Percentiles rank a stretch among this genome's conserved stretches.
phyloP scores from a whole-genome alignment of 2,888 invertebrate species.

The Melanostoma scalare region DNA sequence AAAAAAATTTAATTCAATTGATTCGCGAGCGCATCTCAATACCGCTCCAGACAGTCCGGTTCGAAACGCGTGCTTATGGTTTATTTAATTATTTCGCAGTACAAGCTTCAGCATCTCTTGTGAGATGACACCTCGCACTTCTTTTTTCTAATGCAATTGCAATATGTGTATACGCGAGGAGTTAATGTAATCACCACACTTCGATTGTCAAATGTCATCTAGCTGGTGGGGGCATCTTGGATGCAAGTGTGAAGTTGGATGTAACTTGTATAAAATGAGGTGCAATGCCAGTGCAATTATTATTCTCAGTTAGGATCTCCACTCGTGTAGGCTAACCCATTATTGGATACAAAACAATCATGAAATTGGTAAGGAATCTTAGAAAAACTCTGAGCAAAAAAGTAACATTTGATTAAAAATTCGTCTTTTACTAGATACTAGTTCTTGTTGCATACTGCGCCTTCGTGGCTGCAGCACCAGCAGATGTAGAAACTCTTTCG shows the following conservation, averaged over 20 bases:
- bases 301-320: constrained; percentile 51
- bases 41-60: not conserved
- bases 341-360: constrained; percentile 76
- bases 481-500: constrained; percentile 83
- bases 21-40: not conserved
- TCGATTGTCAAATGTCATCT: not conserved
- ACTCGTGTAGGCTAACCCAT: constrained; percentile 30
- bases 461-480: constrained; percentile 78
- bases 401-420: not conserved
- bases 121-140: too few species aligned
- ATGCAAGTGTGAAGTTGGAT: not conserved
- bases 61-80: not conserved
- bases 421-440: constrained; percentile 77
- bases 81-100: not conserved
- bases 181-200: constrained; percentile 1
- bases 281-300: constrained; percentile 42
- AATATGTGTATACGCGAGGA: not conserved
- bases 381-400: too few species aligned
- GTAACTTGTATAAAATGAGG: constrained; percentile 63
- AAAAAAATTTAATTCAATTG: constrained; percentile 13
- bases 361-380: constrained; percentile 79
- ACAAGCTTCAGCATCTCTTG: not conserved
- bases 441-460: constrained; percentile 82
- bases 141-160: not conserved
- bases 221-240: not conserved